Base-by-base conservation (phyloP, 2,113 vertebrate genomes). In the Microcebus tavaratra region DNA sequence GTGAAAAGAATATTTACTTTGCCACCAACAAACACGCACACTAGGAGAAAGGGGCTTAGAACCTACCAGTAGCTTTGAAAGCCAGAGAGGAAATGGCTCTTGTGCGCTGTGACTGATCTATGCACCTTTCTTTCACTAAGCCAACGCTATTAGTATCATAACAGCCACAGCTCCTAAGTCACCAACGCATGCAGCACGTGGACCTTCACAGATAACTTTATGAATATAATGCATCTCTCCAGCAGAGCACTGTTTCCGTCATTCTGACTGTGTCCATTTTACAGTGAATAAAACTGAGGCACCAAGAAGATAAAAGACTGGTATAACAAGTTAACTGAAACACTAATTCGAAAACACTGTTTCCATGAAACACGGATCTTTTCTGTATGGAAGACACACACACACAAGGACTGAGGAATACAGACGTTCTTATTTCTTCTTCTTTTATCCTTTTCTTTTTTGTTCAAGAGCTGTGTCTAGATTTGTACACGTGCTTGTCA, bases 1-100 rank as follows among this genome's bases (percentile, higher is more conserved):
- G 73, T 67, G 88, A 88, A 83, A 92, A 91, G 85, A 93, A 75
- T 95, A 87, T 96, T 96, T 96, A 83, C 85, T 85, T 70, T 79
- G 95, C 93, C 93, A 59, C 27, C 8, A 23, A 90, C 36, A 95
- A 79, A 88, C 7, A 88, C 68, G 57, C 36, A 9, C 50, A 0
- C 72, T 1, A 25, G 53, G 53, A 39, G 50, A 59, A 63, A 14
- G 76, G 68, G 65, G 61, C 48, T 70, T 6, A 21, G 79, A 34
- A 53, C 21, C 68, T 25, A 7, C 1, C 14, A 70, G 27, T 48
- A 2, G 13, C 42, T 79, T 3, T 8, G 84, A 50, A 80, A 17
- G 57, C 63, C 27, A 7, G 82, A 7, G 68, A 45, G 36, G n/a
- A 25, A 67, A 23, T 18, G 78, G 27, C 42, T 48, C 13, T 1